Percentiles rank a stretch among this genome's conserved stretches.
These are phyloP conservation scores for Conopomorpha cramerella DNA, from an alignment of 1,140 invertebrate genomes.

Conservation along the genomic window DNA sequence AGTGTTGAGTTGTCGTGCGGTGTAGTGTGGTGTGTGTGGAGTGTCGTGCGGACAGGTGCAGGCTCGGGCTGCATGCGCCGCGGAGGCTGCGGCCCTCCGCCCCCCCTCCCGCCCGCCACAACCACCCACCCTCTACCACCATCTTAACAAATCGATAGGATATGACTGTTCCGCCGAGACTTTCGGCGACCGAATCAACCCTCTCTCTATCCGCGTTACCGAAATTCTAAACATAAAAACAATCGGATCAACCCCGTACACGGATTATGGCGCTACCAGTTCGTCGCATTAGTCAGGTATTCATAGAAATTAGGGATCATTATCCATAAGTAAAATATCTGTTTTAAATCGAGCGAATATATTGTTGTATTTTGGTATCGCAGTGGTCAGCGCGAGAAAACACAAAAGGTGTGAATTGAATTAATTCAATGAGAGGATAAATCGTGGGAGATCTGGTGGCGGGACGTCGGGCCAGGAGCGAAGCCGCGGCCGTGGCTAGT, in stretches of 20 bases:
- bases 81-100: conserved; percentile 30
- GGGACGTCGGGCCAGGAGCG: conserved; percentile 14
- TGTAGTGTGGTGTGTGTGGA: conserved; percentile 13
- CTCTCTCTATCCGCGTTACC: conserved; percentile 18
- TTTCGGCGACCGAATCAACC: conserved; percentile 50
- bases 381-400: too few species aligned
- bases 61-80: conserved; percentile 34
- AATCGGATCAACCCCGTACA: conserved; percentile 8
- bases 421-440: conserved; percentile 35
- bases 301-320: too few species aligned
- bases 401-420: too few species aligned
- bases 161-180: conserved; percentile 60
- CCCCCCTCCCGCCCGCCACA: conserved; percentile 17
- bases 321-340: too few species aligned
- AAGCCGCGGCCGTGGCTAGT: conserved; percentile 20
- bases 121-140: conserved; percentile 57
- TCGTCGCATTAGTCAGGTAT: too few species aligned
- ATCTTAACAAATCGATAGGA: conserved; percentile 66
- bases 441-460: conserved; percentile 23
- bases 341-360: too few species aligned
- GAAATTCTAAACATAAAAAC: conserved; percentile 20
- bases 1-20: neutral
- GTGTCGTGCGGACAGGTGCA: conserved; percentile 40
- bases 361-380: too few species aligned
- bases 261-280: too few species aligned